Evolutionary conservation across 2,797 vertebrate species (phyloP).

Genomic region (Bovichtus diacanthus): DNA sequence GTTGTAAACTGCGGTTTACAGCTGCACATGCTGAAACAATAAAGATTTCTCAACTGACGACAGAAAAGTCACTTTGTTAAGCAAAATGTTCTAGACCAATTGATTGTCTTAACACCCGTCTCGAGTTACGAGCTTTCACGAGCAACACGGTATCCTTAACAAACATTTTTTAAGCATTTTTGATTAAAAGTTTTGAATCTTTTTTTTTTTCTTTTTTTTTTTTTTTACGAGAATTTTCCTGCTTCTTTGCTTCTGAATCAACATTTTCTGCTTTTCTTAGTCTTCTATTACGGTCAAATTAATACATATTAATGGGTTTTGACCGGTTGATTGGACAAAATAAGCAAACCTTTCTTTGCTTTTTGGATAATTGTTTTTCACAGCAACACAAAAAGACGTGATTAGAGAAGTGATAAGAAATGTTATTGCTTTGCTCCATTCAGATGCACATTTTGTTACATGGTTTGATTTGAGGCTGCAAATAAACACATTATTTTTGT

Average conservation of each 20-base stretch:
- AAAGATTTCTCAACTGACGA: background rate
- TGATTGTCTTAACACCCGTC: background rate
- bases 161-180: background rate
- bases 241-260: background rate
- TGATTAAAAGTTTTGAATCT: background rate
- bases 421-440: background rate
- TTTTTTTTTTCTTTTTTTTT: no score
- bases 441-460: background rate
- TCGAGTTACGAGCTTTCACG: background rate
- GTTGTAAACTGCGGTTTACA: conserved; percentile 39
- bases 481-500: background rate
- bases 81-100: background rate
- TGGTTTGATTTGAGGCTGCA: background rate
- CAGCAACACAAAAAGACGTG: background rate
- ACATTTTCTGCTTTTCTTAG: background rate
- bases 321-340: background rate
- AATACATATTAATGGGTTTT: background rate
- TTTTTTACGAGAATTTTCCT: background rate
- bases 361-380: background rate
- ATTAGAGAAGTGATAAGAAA: background rate
- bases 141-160: background rate
- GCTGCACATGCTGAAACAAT: conserved; percentile 9
- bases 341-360: background rate
- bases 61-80: background rate
- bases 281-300: background rate